phyloP scores from a whole-genome alignment of 2,797 vertebrate species.

The Darevskia mixta region DNA sequence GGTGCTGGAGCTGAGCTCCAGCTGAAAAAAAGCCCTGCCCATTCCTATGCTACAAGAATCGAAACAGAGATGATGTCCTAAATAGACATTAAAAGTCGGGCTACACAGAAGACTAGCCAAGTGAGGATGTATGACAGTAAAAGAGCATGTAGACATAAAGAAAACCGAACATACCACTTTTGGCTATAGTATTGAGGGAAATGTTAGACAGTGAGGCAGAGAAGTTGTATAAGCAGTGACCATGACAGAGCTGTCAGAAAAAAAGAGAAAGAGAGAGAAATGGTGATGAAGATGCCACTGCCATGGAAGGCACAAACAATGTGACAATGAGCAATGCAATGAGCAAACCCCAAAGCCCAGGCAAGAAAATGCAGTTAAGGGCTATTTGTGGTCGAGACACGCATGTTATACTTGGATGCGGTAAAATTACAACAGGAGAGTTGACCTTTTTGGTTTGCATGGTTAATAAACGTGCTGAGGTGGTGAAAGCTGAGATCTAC shows the following conservation, averaged over 20 bases:
- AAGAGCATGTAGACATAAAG: conserved; percentile 72
- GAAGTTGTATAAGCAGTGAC: conserved; percentile 85
- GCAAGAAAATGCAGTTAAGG: background rate
- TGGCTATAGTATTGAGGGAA: conserved; percentile 85
- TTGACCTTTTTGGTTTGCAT: background rate
- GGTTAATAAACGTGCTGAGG: background rate
- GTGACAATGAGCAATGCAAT: conserved; percentile 30
- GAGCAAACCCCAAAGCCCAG: background rate
- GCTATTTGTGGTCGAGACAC: background rate
- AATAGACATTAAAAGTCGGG: conserved; percentile 22
- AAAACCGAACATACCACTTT: conserved; percentile 83
- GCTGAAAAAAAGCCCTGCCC: too few relatives aligned
- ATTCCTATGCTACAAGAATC: background rate
- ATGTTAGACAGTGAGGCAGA: conserved; percentile 86
- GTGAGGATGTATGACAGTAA: conserved; percentile 56
- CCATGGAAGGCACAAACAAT: conserved; percentile 51
- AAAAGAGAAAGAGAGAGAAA: conserved; percentile 44
- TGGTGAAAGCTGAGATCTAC: background rate
- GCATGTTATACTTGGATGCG: too few relatives aligned
- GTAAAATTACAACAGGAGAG: background rate
- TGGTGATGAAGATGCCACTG: conserved; percentile 67
- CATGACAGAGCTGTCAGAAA: conserved; percentile 82
- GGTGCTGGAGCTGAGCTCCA: too few relatives aligned
- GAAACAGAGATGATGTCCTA: conserved; percentile 27
- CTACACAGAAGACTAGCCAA: conserved; percentile 28